Base-by-base conservation (phyloP, 2,113 vertebrate genomes). In the Mobula hypostoma region DNA sequence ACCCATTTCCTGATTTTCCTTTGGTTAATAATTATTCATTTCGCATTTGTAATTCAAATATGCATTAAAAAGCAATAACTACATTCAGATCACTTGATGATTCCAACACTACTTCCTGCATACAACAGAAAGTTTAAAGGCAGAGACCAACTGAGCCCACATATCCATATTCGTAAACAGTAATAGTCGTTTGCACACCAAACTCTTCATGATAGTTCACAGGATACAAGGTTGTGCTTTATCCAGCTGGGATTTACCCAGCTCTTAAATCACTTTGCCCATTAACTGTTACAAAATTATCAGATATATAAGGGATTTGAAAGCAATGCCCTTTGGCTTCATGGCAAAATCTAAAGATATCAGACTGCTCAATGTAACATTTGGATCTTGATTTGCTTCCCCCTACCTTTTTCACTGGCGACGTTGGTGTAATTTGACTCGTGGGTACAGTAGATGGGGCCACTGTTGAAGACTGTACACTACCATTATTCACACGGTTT, bases 371-470 rank as follows among this genome's bases (percentile, higher is more conserved):
- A 40, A 15, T 21, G 29, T 15, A 21, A 11, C 6, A 56, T 74
- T 70, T 70, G 8, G 21, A 36, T 40, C 9, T 40, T 32, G 70
- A 70, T 70, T 21, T 32, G 32, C 48, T 94, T 32, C 70, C 24
- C 91, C 94, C 95, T 98, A 99, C 99, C 98, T 99, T 99, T 95
- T 99, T 99, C 88, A 98, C 94, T 83, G 98, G 98, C 82, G 98
- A 99, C n/a, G 98, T 96, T 94, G 98, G 99, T 94, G 97, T 97
- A 94, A 98, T 97, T 96, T 98, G 98, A 95, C 97, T 98, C 95
- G 97, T 96, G 0, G 97, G 97, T 95, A 97, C 96, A 7, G 95
- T 95, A 2, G 98, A 97, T 95, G 98, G 96, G 0, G 98, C 96
- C 90, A 97, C 96, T 63, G 97, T 96, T 95, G 97, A 74, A 4